A percentile compares a stretch with the other conserved stretches of the same genome.
phyloP scores from a whole-genome alignment of 2,888 invertebrate species.

The Lasioglossum leucozonium region DNA sequence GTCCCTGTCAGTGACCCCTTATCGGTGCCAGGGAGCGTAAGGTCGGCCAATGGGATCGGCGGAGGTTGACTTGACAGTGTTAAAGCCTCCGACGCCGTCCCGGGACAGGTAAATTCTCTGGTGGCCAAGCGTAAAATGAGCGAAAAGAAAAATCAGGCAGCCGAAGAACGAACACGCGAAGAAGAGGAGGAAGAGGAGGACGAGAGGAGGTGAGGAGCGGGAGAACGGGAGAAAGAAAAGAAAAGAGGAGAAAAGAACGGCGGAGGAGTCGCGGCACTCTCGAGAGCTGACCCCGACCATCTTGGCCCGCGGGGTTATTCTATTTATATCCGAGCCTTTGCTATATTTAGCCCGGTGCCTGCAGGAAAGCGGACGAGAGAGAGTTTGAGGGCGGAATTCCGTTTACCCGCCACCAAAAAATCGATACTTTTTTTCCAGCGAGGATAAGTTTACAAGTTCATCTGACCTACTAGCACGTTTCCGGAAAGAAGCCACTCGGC shows the following conservation, averaged over 20 bases:
- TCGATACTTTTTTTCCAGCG: neutral
- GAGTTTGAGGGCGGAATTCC: conserved; percentile 57
- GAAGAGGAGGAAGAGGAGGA: neutral
- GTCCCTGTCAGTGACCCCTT: conserved; percentile 69
- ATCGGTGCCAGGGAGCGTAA: conserved; percentile 64
- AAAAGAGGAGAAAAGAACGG: conserved; percentile 18
- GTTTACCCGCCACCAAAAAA: neutral
- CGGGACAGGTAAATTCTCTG: conserved; percentile 57
- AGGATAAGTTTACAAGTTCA: neutral
- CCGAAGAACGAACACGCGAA: neutral
- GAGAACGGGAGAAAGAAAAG: conserved; percentile 43
- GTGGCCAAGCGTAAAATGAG: conserved; percentile 42
- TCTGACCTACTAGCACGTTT: neutral
- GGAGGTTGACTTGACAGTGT: conserved; percentile 42
- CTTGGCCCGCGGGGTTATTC: conserved; percentile 77
- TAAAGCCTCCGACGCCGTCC: conserved; percentile 43
- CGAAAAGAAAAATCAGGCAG: conserved; percentile 48
- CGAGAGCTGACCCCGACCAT: conserved; percentile 70
- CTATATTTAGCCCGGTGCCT: conserved; percentile 80
- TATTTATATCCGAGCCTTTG: conserved; percentile 78
- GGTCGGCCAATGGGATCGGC: conserved; percentile 55
- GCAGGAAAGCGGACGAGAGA: conserved; percentile 66
- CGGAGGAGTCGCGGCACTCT: conserved; percentile 14
- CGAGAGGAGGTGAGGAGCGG: conserved; percentile 12
- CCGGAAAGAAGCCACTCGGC: neutral